phyloP scores from a whole-genome alignment of 1,140 invertebrate genomes.

The Trachymyrmex septentrionalis region DNA sequence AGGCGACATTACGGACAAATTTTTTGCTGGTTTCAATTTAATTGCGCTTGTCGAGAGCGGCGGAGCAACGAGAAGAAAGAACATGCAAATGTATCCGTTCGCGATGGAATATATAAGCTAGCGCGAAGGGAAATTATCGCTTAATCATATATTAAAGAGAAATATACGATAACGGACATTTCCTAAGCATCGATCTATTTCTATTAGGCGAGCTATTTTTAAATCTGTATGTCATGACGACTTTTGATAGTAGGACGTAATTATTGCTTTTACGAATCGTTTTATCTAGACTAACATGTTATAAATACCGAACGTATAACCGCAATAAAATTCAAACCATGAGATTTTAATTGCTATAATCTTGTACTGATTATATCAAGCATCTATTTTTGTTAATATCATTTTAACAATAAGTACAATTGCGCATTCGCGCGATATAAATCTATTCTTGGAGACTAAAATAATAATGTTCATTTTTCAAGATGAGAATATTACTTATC shows the following conservation, averaged over 20 bases:
- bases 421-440: background rate
- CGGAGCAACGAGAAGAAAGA: background rate
- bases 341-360: background rate
- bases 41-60: slow-evolving; percentile 26
- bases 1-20: slow-evolving; percentile 51
- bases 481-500: background rate
- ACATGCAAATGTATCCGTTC: too few relatives aligned
- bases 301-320: slow-evolving; percentile 23
- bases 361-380: background rate
- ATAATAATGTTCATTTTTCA: background rate
- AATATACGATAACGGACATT: background rate
- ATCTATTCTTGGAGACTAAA: slow-evolving; percentile 1
- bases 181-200: background rate
- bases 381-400: slow-evolving; percentile 4
- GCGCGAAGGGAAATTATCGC: background rate
- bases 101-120: background rate
- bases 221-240: background rate
- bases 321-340: slow-evolving; percentile 19
- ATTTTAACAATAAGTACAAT: background rate
- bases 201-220: background rate
- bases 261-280: slow-evolving; percentile 30
- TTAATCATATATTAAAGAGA: slow-evolving; percentile 10
- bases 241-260: background rate
- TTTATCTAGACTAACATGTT: background rate
- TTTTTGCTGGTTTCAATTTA: slow-evolving; percentile 53